Evolutionary conservation across 2,797 vertebrate species (phyloP).

Genomic region (Hybognathus amarus): DNA sequence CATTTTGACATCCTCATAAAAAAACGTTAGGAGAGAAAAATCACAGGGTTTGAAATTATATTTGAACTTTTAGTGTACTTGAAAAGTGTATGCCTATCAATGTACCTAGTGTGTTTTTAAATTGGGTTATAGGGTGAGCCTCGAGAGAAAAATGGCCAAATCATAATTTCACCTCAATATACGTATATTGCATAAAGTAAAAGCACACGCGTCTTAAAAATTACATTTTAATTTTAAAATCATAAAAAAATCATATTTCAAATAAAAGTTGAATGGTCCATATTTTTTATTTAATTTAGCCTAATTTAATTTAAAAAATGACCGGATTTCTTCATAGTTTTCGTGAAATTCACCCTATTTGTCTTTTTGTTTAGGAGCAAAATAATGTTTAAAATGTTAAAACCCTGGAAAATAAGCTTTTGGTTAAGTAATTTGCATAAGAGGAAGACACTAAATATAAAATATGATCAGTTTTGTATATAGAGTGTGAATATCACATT

Average conservation of each 20-base stretch:
- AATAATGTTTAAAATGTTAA: background rate
- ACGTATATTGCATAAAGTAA: background rate
- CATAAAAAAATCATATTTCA: too few relatives aligned
- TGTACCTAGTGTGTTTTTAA: background rate
- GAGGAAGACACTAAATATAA: conserved; percentile 46
- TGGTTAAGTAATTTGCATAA: conserved; percentile 50
- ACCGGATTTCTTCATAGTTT: background rate
- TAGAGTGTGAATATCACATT: conserved; percentile 37
- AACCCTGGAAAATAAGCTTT: background rate
- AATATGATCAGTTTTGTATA: conserved; percentile 26
- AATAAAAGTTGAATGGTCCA: too few relatives aligned
- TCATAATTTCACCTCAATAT: background rate
- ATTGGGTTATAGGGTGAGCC: background rate
- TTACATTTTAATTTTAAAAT: too few relatives aligned
- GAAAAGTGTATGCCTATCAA: background rate
- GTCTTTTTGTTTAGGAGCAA: background rate
- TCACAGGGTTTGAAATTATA: background rate
- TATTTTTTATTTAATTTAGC: background rate
- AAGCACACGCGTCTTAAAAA: background rate
- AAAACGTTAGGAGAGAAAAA: background rate
- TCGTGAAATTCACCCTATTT: background rate
- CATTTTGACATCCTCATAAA: conserved; percentile 36
- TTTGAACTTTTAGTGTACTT: background rate
- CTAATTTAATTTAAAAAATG: background rate
- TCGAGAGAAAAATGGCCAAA: background rate